A percentile compares a stretch with the other conserved stretches of the same genome.
These are phyloP conservation scores for Helicoverpa armigera DNA, from an alignment of 1,140 invertebrate species.

Conservation along the genomic window DNA sequence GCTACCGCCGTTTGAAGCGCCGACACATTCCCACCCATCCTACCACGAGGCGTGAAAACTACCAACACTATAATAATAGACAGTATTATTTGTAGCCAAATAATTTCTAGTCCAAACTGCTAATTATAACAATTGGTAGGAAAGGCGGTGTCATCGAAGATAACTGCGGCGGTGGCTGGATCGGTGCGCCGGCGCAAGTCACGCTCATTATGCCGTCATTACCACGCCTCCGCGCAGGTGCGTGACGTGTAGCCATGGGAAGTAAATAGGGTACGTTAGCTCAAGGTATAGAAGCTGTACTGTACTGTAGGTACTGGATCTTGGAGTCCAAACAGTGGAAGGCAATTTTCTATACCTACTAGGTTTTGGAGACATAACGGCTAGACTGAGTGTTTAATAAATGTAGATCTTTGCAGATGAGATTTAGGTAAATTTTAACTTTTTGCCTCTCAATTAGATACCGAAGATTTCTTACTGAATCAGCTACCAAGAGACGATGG, in stretches of 20 bases:
- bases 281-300: no score
- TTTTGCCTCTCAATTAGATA: no score
- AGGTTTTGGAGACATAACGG: no score
- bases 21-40: conserved; percentile 17
- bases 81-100: conserved; percentile 38
- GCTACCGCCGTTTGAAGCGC: conserved; percentile 22
- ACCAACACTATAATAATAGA: conserved; percentile 37
- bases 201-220: conserved; percentile 42
- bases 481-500: no score
- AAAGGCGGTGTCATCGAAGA: conserved; percentile 37
- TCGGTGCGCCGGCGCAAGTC: conserved; percentile 40
- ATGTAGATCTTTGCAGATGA: no score
- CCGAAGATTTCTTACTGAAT: no score
- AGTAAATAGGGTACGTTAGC: conserved; percentile 26
- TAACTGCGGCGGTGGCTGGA: conserved; percentile 36
- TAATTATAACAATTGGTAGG: conserved; percentile 44
- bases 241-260: conserved; percentile 1
- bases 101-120: conserved; percentile 40
- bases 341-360: no score
- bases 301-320: no score
- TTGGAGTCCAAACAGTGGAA: no score
- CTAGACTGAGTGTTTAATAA: no score
- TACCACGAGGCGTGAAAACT: conserved; percentile 11
- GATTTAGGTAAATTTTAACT: no score
- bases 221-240: conserved; percentile 40